Evolutionary conservation across 1,140 invertebrate genomes (phyloP), one percentile per base, ranked within the genome.

Genomic region (Caenorhabditis briggsae): DNA sequence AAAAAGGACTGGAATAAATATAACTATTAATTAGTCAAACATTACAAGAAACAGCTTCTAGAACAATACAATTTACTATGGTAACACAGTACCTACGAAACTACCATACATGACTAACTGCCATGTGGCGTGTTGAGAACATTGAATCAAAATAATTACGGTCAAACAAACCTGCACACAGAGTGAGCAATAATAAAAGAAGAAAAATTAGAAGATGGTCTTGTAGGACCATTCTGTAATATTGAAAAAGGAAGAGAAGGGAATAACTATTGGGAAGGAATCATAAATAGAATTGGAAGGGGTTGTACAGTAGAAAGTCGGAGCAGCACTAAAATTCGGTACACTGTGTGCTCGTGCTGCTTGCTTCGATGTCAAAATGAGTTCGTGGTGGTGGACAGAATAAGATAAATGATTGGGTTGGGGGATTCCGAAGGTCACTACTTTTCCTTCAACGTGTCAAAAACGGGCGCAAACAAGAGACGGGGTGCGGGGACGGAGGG

Each of bases 81-180:
- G 56, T 58, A 83, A 61, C 82, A 83, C 55, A 58, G 53, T 83
- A 61, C 53, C 53, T 83, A 83, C 53, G 53, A 83, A 33, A 58
- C 56, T 58, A 83, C 53, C 82, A 83, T 25, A 33, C 33, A 83
- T 56, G 53, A 61, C 53, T 83, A 61, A 61, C 53, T 83, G 53
- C 56, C 20, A 53, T 25, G 41, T 25, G 56, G 53, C 23, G 53
- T 58, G 70, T 6, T 58, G 55, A 55, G 53, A 83, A 58, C 82
- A 50, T 33, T 33, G 33, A 78, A 59, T 58, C 5, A 55, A 55
- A 50, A 53, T 20, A 82, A 20, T 2, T 55, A 55, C 6, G n/a
- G 11, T 11, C 18, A n/a, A 82, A 58, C 56, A 58, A 83, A 83
- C 82, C 82, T 83, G 56, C 82, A 58, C 53, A 83, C 43, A 16